Evolutionary conservation across 2,797 vertebrate genomes (phyloP).

Genomic region (Chanos chanos): DNA sequence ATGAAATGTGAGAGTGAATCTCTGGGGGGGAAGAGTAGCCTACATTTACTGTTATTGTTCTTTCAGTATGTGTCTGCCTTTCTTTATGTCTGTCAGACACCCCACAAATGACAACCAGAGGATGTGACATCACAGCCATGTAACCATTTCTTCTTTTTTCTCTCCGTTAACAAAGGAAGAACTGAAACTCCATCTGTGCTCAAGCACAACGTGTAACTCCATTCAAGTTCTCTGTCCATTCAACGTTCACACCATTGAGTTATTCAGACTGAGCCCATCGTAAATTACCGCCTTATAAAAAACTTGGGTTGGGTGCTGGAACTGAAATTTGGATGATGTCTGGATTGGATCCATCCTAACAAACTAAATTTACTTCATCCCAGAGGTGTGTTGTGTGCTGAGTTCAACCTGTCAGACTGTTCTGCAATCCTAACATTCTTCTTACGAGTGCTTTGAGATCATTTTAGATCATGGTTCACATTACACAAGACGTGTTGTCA

Average conservation of each 20-base stretch:
- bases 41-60: conserved; percentile 32
- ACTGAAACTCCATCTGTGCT: conserved; percentile 22
- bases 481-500: neutral
- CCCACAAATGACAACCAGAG: conserved; percentile 24
- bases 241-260: neutral
- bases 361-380: too few relatives aligned
- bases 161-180: conserved; percentile 12
- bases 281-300: too few relatives aligned
- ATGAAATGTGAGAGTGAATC: conserved; percentile 17
- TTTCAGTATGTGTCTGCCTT: conserved; percentile 21
- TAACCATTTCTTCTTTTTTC: too few relatives aligned
- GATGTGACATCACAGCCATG: conserved; percentile 39
- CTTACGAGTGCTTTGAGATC: neutral
- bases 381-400: too few relatives aligned
- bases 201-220: conserved; percentile 15
- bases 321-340: too few relatives aligned
- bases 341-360: too few relatives aligned
- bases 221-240: conserved; percentile 20
- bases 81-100: conserved; percentile 16
- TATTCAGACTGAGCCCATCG: neutral
- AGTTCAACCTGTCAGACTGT: too few relatives aligned
- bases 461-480: neutral
- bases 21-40: conserved; percentile 33
- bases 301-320: too few relatives aligned
- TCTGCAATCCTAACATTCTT: too few relatives aligned